Base-by-base conservation (phyloP, 2,888 invertebrate species). In the Alcis repandata region DNA sequence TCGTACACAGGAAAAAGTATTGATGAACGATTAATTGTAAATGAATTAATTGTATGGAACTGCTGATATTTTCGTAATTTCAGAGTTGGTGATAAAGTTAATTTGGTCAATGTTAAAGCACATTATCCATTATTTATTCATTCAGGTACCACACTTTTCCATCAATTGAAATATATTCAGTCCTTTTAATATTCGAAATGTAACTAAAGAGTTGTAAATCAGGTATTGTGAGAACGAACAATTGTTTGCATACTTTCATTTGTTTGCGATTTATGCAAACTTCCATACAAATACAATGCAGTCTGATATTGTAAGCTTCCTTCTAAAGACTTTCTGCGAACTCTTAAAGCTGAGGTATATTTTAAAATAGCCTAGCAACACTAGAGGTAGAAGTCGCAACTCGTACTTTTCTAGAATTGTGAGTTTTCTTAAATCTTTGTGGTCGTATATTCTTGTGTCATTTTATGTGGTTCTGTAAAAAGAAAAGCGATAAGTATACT, bases 241-340 rank as follows among this genome's bases (percentile, higher is more conserved):
- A 4, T 17, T 19, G 10, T 17, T 19, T 27, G 6, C 6, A 19
- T 20, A 19, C 0, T 43, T 2, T 19, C 11, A 63, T 46, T 58
- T 40, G 41, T 59, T 51, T 41, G 36, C 19, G 40, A 45, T 68
- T 63, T 58, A 61, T 51, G 65, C 60, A 69, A 60, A 62, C 62
- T 59, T 63, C 48, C 63, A 59, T 67, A 54, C 63, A 66, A 71
- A 72, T 68, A 73, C n/a, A 71, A 71, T 59, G 64, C 60, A 51
- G 61, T 67, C 66, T 48, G 19, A 17, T 11, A 2, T 20, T 68
- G 60, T 63, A 67, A 58, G 56, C 62, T 65, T 63, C 62, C 32
- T 53, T 62, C 41, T 64, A 65, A 67, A 58, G 61, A 56, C 56
- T 53, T 45, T 36, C 43, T 38, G 62, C 48, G n/a, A 62, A 62